Evolutionary conservation across 2,113 vertebrate species (phyloP), one percentile per base, ranked within the genome.

Genomic region (Merops nubicus): DNA sequence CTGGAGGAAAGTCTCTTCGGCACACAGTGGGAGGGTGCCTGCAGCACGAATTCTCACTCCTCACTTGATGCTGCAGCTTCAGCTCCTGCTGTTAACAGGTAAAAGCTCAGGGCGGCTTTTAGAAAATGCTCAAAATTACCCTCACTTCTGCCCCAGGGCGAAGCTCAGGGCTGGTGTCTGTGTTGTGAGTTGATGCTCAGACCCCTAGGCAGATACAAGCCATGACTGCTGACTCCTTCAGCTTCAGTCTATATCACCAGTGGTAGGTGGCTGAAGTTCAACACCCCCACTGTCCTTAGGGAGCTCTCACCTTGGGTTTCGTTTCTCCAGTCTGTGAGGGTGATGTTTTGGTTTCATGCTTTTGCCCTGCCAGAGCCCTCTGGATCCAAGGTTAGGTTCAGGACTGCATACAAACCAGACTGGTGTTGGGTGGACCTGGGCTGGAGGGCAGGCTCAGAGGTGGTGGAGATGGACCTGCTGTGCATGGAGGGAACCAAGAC

Each of bases 181-280:
- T 4, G 1, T 8, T 53, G 25, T 77, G 83, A 88, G 34, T 34
- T 0, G 0, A 28, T 77, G 50, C 59, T 83, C 0, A 0, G 63
- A 62, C 15, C 63, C 28, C 34, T 3, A 29, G 34, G 36, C 40
- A 62, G 28, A 29, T 43, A 28, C 57, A 72, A 51, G 21, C 16
- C 3, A 1, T 42, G 67, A 20, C 54, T 63, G 9, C 22, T 0
- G 1, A 31, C 25, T 21, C 45, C 36, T 92, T 34, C 42, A 67
- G 1, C 19, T 69, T 63, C 50, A 29, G 45, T 51, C 36, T 0
- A 0, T 64, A 23, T 33, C 33, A 67, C 29, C n/a, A 73, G 48
- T 1, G 0, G 23, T 6, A 63, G 18, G 26, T 81, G 33, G 17
- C 42, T 88, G 57, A 26, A 81, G 6, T n/a, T 73, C 45, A 70